Base-by-base conservation (phyloP, 1,140 invertebrate species). In the Chionoecetes opilio region DNA sequence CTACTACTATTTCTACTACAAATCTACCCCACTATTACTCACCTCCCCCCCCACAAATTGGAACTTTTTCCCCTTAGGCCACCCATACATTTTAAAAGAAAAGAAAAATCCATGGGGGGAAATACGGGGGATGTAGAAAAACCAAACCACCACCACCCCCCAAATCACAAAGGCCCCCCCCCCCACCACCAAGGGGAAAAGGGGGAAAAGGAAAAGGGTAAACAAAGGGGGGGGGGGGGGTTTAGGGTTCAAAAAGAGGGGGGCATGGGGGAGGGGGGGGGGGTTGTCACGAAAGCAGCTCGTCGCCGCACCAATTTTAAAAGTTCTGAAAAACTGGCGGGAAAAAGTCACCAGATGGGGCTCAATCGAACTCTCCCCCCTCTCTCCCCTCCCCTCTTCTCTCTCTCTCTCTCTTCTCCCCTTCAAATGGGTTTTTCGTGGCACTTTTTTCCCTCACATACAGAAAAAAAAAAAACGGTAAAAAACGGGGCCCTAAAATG, bases 331-430 rank as follows among this genome's bases (percentile, higher is more conserved):
- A n/a, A 75, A n/a, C 63, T 75, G 63, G 63, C 63, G 21, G 63
- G 63, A 26, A 75, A 75, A 75, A 75, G 63, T 75, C 63, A 75
- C 63, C 63, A 75, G 63, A 75, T 75, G 63, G 63, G 63, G 63
- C 21, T 75, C 63, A 75, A 75, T 75, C 63, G 63, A 75, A 75
- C 14, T 14, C 14, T 14, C 14, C 41, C 14, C 41, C 14, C 41
- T 46, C 41, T 46, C 41, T 46, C 41, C 14, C 41, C 14, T 14
- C 14, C 41, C 14, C 41, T 46, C 41, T 46, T 75, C 63, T 75
- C 63, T 75, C 63, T 75, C 63, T 75, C 63, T 75, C 63, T 75
- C 63, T 75, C 63, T 75, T 75, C 63, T 75, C 63, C n/a, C 53
- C 26, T 21, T 63, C 53, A 21, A 14, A 53, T 53, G 0, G 46